Conservation (phyloP, 2,113 vertebrate genomes). For the Takifugu flavidus region DNA sequence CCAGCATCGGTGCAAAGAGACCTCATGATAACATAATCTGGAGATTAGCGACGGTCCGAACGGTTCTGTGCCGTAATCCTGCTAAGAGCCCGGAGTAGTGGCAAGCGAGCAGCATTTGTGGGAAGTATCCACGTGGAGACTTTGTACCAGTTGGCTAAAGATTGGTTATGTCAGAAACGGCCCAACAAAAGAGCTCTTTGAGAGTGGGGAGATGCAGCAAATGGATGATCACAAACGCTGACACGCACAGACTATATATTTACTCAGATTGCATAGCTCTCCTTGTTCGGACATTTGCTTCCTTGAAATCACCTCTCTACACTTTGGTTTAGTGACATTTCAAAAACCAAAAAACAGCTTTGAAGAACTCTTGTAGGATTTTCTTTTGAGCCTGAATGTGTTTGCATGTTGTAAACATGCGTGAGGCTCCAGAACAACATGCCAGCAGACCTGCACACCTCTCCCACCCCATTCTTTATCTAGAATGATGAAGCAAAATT, state of each 20-base stretch:
- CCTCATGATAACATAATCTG: constrained; percentile 60
- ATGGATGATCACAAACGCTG: constrained; percentile 4
- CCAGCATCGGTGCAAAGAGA: constrained; percentile 36
- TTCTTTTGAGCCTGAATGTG: too few relatives aligned
- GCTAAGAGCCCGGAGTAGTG: constrained; percentile 19
- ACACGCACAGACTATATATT: neutral
- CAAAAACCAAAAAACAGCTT: too few relatives aligned
- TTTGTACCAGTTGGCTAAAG: constrained; percentile 19
- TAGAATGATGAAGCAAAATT: too few relatives aligned
- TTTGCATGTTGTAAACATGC: too few relatives aligned
- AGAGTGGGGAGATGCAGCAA: neutral
- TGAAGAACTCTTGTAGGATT: too few relatives aligned
- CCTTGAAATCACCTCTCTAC: neutral
- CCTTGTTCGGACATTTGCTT: neutral
- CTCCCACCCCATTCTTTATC: too few relatives aligned
- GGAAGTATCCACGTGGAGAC: constrained; percentile 14
- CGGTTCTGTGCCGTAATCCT: constrained; percentile 48
- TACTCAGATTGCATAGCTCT: neutral
- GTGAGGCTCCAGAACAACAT: too few relatives aligned
- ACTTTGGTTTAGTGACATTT: neutral
- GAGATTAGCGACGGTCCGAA: constrained; percentile 48
- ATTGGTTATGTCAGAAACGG: constrained; percentile 21
- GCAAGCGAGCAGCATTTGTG: constrained; percentile 10
- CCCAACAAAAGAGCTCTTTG: constrained; percentile 16
- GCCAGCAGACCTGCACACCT: too few relatives aligned